Evolutionary conservation across 2,888 invertebrate species (phyloP).

Genomic region (Dorcus hopei): DNA sequence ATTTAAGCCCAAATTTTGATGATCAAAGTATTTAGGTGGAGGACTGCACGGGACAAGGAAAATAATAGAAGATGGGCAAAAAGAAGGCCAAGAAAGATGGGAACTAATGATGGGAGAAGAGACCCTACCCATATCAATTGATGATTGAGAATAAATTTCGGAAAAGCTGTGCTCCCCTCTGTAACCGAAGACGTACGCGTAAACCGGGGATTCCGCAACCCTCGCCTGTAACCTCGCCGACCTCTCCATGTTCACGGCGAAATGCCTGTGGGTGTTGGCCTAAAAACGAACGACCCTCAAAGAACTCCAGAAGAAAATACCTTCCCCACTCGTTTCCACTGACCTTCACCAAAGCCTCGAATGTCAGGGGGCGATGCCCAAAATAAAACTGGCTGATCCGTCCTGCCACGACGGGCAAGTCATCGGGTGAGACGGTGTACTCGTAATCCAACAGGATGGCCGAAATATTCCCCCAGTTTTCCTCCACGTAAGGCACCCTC

Average conservation of each 20-base stretch:
- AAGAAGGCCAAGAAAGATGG: too few species aligned
- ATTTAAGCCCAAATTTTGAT: neutral
- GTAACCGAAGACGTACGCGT: constrained; percentile 48
- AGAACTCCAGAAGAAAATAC: too few species aligned
- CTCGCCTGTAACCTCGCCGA: constrained; percentile 56
- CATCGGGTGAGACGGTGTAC: constrained; percentile 53
- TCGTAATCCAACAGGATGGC: constrained; percentile 62
- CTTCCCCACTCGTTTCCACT: neutral
- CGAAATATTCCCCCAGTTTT: constrained; percentile 60
- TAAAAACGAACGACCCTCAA: constrained; percentile 26
- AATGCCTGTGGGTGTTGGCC: constrained; percentile 62
- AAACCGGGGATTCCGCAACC: constrained; percentile 55
- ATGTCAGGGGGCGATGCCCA: constrained; percentile 33
- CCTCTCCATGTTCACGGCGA: constrained; percentile 54
- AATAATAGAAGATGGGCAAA: too few species aligned
- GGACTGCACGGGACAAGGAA: too few species aligned
- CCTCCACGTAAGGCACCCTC: constrained; percentile 49
- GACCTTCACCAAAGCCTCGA: neutral
- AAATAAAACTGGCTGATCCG: constrained; percentile 55
- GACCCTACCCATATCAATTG: neutral
- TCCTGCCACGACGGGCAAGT: constrained; percentile 47
- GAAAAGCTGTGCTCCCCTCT: constrained; percentile 2
- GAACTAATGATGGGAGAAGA: too few species aligned
- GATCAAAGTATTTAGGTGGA: too few species aligned
- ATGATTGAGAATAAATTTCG: neutral